Evolutionary conservation across 2,797 vertebrate species (phyloP), one percentile per base, ranked within the genome.

Genomic region (Dermochelys coriacea): DNA sequence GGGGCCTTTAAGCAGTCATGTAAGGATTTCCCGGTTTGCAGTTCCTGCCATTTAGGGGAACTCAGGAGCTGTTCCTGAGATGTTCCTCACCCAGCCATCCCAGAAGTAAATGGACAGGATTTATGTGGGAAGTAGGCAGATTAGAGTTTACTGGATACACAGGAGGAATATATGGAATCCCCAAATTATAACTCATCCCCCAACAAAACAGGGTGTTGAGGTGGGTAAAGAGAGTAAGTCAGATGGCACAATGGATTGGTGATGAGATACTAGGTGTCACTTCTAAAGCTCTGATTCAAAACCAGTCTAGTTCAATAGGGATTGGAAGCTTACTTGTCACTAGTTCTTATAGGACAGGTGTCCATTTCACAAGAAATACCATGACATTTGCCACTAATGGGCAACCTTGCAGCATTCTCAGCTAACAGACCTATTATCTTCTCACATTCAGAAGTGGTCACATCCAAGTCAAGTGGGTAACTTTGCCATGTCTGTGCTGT

Each of bases 381-480:
- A 25, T 0, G 14, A 71, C n/a, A 71, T 41, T 41, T 0, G 0
- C 8, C 52, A 31, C 21, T 1, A 57, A 27, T 1, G 57, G 78
- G 37, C 29, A 29, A 15, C 59, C 15, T 11, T 5, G 1, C 82
- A 50, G 23, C 34, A 88, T 49, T 29, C 21, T 82, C 0, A 57
- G 19, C 37, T 81, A 71, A 10, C 9, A 85, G 61, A 16, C 14
- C 45, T 15, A 31, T 5, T 8, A n/a, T 57, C 51, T 86, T 54
- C 49, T 50, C 84, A 52, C n/a, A 41, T 34, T 90, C 54, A 12
- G 45, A 47, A 47, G 25, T 23, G 16, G 64, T 86, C 52, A 74
- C 59, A 68, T 79, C 57, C n/a, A 90, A 82, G n/a, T 8, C 5
- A 57, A 92, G 51, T 4, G 2, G 19, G 41, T 51, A 88, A 84